phyloP scores from a whole-genome alignment of 2,113 vertebrate species.

The Hucho hucho region DNA sequence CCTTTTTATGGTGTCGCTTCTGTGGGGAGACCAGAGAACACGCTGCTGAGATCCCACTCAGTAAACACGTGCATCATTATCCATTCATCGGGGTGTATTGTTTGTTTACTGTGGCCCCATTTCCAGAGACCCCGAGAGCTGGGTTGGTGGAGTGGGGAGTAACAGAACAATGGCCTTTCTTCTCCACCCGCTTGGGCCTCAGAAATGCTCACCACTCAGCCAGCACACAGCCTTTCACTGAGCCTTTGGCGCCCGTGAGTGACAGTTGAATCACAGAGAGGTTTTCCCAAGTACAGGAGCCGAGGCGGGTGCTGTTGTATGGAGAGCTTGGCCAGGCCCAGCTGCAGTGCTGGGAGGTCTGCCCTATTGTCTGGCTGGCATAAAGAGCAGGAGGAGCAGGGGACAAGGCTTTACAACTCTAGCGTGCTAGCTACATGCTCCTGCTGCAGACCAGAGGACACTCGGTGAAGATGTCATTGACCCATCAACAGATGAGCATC shows the following conservation, averaged over 20 bases:
- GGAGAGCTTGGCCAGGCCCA: conserved; percentile 78
- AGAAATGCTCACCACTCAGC: conserved; percentile 83
- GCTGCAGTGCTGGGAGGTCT: conserved; percentile 90
- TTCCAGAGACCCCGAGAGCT: conserved; percentile 74
- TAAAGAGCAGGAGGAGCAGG: conserved; percentile 74
- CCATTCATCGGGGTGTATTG: conserved; percentile 79
- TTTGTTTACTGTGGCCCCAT: conserved; percentile 85
- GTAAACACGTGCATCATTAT: conserved; percentile 84
- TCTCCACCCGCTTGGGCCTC: conserved; percentile 78
- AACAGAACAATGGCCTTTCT: conserved; percentile 81
- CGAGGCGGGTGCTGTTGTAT: conserved; percentile 68
- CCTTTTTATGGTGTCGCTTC: conserved; percentile 53
- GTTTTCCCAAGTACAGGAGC: conserved; percentile 80
- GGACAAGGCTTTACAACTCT: conserved; percentile 71
- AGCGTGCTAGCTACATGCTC: conserved; percentile 69
- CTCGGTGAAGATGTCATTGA: conserved; percentile 76
- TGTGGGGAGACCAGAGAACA: conserved; percentile 66
- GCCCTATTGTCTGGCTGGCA: conserved; percentile 79
- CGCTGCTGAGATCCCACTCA: conserved; percentile 73
- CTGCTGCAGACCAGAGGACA: conserved; percentile 56
- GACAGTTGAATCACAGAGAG: conserved; percentile 88
- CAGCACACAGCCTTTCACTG: conserved; percentile 79
- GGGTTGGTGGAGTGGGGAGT: conserved; percentile 79
- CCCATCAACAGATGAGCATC: conserved; percentile 61
- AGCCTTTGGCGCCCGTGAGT: conserved; percentile 82